Evolutionary conservation across 2,888 invertebrate genomes (phyloP), one percentile per base, ranked within the genome.

Genomic region (Sepiola atlantica): DNA sequence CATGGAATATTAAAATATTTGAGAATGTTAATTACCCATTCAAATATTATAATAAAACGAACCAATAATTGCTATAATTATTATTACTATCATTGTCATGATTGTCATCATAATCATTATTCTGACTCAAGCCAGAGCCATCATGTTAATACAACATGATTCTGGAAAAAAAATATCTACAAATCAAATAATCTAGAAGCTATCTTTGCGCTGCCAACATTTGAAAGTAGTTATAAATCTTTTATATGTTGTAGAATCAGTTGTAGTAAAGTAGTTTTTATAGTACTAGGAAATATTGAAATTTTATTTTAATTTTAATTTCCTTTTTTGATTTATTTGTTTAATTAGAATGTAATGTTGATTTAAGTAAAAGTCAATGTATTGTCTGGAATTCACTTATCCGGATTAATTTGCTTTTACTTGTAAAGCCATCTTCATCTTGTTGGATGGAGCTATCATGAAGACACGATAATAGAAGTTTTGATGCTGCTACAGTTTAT

Each of bases 141-240:
- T 77, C 77, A 77, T 77, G 77, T 77, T 77, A n/a, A 77, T 77
- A n/a, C n/a, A 32, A 77, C 77, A 77, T 77, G 77, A n/a, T 77
- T 77, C 77, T 77, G 77, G 77, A 77, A 12, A 77, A 57, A 57
- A 77, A 45, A 16, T 32, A 28, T 77, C 77, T 77, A 77, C n/a
- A 8, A 77, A 77, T 77, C n/a, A n/a, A 77, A 77, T 77, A 77
- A 77, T 77, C 18, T 77, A 77, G 77, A 77, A 32, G 77, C 77
- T 77, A 77, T 77, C 77, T 77, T 77, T 77, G 77, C 77, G n/a
- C n/a, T 77, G 77, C 77, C 77, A 77, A 77, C n/a, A n/a, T 77
- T 77, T 77, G 32, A 77, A 77, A 77, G 32, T 77, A 77, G 77
- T 77, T 77, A 77, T n/a, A 77, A n/a, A 77, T 77, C 77, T 77